Percentiles rank a stretch among this genome's conserved stretches.
These are phyloP conservation scores for Mustela lutreola DNA, from an alignment of 2,113 vertebrate genomes.

Conservation along the genomic window DNA sequence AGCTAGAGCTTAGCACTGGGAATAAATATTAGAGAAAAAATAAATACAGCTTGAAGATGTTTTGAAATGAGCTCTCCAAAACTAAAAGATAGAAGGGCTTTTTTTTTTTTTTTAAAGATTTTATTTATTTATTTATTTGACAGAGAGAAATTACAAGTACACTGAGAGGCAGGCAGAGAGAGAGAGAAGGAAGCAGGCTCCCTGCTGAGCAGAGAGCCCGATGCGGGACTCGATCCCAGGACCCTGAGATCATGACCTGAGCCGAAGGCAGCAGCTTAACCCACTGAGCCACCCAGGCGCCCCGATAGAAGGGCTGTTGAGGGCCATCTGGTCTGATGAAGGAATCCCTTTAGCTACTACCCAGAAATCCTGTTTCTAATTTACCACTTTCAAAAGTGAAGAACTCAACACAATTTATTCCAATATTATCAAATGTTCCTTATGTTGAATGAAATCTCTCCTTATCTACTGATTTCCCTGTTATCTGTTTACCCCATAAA, in stretches of 20 bases:
- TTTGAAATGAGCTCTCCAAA: constrained; percentile 29
- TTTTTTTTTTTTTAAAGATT: background rate
- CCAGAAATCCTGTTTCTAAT: background rate
- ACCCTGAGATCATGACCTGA: no score
- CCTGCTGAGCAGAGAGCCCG: no score
- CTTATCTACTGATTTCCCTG: background rate
- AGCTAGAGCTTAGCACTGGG: background rate
- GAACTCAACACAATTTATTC: constrained; percentile 13
- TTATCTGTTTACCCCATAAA: background rate
- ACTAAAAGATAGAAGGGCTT: constrained; percentile 2
- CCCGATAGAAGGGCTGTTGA: background rate
- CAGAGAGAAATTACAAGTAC: no score
- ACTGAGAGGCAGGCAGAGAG: no score
- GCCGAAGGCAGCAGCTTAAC: no score
- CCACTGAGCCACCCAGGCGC: no score
- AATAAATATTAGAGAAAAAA: background rate
- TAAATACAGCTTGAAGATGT: background rate
- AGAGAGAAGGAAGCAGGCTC: no score
- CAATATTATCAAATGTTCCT: background rate
- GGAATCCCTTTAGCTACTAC: background rate
- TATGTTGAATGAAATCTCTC: background rate
- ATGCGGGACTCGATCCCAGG: no score
- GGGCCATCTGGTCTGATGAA: background rate
- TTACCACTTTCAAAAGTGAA: background rate
- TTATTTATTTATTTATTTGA: no score